Percentiles rank a stretch among this genome's conserved stretches.
These are phyloP conservation scores for Limnothrissa miodon DNA, from an alignment of 2,113 vertebrate genomes.

Conservation along the genomic window DNA sequence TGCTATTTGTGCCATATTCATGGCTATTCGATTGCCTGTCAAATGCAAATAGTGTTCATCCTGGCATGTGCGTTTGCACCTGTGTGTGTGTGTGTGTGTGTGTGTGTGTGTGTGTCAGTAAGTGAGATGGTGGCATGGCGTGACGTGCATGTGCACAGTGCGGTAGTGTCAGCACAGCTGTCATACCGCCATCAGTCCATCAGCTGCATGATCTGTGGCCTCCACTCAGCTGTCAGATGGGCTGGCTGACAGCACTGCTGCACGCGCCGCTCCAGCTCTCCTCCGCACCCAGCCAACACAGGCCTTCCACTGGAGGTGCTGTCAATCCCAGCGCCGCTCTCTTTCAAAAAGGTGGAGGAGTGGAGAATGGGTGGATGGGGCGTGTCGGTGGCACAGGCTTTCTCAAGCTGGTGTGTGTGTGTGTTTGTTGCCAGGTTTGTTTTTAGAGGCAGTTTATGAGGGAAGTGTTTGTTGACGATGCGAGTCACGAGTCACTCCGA, in stretches of 20 bases:
- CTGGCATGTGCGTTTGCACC: neutral
- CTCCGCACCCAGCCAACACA: neutral
- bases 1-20: neutral
- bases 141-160: neutral
- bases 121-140: neutral
- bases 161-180: neutral
- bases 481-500: neutral
- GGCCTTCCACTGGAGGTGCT: neutral
- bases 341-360: neutral
- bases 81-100: neutral
- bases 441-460: neutral
- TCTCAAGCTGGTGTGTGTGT: neutral
- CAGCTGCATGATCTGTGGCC: neutral
- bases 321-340: neutral
- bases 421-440: neutral
- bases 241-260: too few species aligned
- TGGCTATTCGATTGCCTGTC: too few species aligned
- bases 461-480: neutral
- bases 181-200: slow-evolving; percentile 14
- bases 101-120: neutral
- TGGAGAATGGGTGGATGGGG: neutral
- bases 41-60: slow-evolving; percentile 34
- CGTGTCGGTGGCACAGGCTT: neutral
- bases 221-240: neutral
- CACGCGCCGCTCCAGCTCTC: neutral